These are phyloP conservation scores for Neosilurus hyrtlii DNA, from an alignment of 2,797 vertebrate species.

Conservation along the genomic window DNA sequence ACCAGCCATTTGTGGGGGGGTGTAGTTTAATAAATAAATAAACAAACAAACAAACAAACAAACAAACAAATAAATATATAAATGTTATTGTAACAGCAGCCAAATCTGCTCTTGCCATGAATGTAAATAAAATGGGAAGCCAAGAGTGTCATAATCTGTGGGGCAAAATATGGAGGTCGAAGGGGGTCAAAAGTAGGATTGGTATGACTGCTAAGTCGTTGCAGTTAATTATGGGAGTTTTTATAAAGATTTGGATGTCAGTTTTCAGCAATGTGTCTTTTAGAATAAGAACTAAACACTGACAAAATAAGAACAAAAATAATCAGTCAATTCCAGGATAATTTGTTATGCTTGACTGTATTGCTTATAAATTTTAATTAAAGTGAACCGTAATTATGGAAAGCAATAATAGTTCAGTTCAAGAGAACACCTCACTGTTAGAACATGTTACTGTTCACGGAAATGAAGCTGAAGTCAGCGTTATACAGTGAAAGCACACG, in stretches of 20 bases:
- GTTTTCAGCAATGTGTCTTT: neutral
- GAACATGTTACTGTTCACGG: neutral
- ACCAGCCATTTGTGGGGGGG: too few relatives aligned
- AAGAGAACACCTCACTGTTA: neutral
- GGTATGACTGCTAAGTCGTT: neutral
- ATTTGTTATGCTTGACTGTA: neutral
- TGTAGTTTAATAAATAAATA: too few relatives aligned
- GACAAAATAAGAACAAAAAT: neutral
- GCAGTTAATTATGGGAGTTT: too few relatives aligned
- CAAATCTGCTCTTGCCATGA: too few relatives aligned
- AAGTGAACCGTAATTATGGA: neutral
- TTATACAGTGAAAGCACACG: conserved; percentile 10
- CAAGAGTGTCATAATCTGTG: neutral
- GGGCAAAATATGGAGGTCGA: neutral
- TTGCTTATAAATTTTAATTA: neutral
- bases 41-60: too few relatives aligned
- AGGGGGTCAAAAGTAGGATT: neutral
- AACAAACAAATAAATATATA: too few relatives aligned
- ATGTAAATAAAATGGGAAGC: conserved; percentile 1
- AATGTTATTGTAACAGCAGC: too few relatives aligned
- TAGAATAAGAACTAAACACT: neutral
- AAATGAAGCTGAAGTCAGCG: neutral
- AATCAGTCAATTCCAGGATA: neutral
- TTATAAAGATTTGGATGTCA: neutral
- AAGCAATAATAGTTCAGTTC: neutral